phyloP scores from a whole-genome alignment of 2,888 invertebrate genomes.

The Blastobasis lacticolella region DNA sequence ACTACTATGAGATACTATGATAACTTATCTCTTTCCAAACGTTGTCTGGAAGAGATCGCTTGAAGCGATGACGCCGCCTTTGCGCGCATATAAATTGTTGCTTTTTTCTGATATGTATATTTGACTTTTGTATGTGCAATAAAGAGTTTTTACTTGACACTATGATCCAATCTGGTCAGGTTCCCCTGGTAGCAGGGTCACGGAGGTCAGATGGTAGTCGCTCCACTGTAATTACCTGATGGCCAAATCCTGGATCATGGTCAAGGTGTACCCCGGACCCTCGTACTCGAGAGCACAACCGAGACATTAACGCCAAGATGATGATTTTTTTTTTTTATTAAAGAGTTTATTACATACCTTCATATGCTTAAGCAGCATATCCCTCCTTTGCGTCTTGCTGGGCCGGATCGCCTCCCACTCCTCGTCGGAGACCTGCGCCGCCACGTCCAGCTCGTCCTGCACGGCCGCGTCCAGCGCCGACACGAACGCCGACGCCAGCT shows the following conservation, averaged over 20 bases:
- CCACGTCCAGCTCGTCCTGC: constrained; percentile 80
- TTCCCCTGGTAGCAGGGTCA: no score
- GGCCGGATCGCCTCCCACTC: constrained; percentile 89
- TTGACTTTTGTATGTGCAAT: no score
- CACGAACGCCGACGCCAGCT: constrained; percentile 78
- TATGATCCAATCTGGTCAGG: no score
- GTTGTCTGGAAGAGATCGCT: neutral
- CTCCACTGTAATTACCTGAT: no score
- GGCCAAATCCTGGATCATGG: no score
- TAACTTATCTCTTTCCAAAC: neutral
- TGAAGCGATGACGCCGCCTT: neutral
- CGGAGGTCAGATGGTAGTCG: no score
- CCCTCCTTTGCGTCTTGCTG: constrained; percentile 78
- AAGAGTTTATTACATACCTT: constrained; percentile 62
- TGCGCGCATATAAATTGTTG: neutral
- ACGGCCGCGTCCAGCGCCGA: constrained; percentile 80
- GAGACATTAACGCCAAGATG: no score
- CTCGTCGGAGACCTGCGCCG: constrained; percentile 85
- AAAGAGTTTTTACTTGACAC: no score
- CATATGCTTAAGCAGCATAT: constrained; percentile 77
- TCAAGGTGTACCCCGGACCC: no score
- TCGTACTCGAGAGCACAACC: no score
- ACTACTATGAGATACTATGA: no score
- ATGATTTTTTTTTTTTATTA: neutral
- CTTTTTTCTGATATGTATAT: no score